These are phyloP conservation scores for Coenonympha arcania DNA, from an alignment of 2,888 invertebrate species.

Conservation along the genomic window DNA sequence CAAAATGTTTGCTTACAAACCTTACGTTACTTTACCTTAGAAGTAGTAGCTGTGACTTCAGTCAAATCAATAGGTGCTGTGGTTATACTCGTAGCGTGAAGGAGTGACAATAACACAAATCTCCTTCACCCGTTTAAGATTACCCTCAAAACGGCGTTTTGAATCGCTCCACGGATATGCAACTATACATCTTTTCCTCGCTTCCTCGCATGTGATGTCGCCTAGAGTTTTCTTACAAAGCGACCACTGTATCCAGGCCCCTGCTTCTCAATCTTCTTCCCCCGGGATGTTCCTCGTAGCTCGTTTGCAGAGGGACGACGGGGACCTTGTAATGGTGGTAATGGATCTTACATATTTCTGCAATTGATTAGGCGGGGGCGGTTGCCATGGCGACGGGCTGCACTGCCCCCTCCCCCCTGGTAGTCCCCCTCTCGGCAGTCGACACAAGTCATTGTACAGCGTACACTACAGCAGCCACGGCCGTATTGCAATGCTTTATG, in stretches of 20 bases:
- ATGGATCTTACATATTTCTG: constrained; percentile 72
- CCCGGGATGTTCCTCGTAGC: constrained; percentile 21
- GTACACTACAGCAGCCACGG: constrained; percentile 27
- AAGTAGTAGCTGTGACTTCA: no score
- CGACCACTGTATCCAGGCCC: constrained; percentile 40
- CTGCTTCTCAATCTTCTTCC: constrained; percentile 32
- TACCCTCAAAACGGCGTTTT: not conserved
- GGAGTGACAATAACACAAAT: no score
- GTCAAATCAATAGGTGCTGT: no score
- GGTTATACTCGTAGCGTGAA: no score
- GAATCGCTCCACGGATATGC: constrained; percentile 8
- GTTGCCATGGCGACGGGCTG: constrained; percentile 60
- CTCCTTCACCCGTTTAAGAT: no score
- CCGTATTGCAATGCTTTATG: constrained; percentile 31
- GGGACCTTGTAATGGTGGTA: constrained; percentile 40
- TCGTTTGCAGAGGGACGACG: constrained; percentile 31
- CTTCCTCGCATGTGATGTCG: constrained; percentile 52
- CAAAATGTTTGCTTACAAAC: no score
- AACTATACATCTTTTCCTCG: constrained; percentile 61
- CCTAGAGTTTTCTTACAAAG: constrained; percentile 44
- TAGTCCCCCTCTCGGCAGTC: constrained; percentile 23
- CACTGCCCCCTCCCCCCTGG: constrained; percentile 35
- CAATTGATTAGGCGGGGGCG: constrained; percentile 75
- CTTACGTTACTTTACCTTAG: no score
- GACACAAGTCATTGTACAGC: constrained; percentile 40